Conservation (phyloP, 2,113 vertebrate species). For the Spilogale gracilis region DNA sequence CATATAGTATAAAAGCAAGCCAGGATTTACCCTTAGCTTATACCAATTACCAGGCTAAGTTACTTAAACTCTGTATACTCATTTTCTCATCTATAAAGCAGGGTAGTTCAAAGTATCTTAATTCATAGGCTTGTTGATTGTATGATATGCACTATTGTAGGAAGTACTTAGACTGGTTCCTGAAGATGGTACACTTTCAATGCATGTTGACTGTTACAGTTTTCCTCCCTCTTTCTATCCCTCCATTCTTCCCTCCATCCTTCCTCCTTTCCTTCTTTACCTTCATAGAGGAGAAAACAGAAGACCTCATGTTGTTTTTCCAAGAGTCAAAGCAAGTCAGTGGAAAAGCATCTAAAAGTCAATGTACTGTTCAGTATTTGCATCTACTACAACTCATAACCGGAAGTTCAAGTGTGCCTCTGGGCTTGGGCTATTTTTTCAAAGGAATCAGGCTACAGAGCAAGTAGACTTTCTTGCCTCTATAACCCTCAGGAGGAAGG, state of each 20-base stretch:
- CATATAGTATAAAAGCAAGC: not conserved
- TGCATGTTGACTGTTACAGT: too few relatives aligned
- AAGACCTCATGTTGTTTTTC: not conserved
- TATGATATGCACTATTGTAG: not conserved
- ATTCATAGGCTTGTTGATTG: not conserved
- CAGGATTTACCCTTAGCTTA: not conserved
- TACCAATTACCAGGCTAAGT: not conserved
- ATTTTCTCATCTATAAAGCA: not conserved
- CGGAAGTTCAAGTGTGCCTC: not conserved
- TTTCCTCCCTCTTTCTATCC: not conserved
- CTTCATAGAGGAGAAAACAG: not conserved
- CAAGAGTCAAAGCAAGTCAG: not conserved
- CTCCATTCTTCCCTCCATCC: not conserved
- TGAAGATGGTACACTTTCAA: not conserved
- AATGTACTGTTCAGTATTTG: not conserved
- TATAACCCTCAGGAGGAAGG: not conserved
- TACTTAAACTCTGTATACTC: not conserved
- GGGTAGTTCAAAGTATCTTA: not conserved
- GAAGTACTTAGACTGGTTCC: not conserved
- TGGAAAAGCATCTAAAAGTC: not conserved
- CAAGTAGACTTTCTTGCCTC: not conserved
- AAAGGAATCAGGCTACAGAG: not conserved
- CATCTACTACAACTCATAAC: not conserved
- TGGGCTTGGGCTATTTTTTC: not conserved
- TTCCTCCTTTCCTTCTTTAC: not conserved